Evolutionary conservation across 2,888 invertebrate species (phyloP), one percentile per base, ranked within the genome.

Genomic region (Hirtodrosophila histrioides): DNA sequence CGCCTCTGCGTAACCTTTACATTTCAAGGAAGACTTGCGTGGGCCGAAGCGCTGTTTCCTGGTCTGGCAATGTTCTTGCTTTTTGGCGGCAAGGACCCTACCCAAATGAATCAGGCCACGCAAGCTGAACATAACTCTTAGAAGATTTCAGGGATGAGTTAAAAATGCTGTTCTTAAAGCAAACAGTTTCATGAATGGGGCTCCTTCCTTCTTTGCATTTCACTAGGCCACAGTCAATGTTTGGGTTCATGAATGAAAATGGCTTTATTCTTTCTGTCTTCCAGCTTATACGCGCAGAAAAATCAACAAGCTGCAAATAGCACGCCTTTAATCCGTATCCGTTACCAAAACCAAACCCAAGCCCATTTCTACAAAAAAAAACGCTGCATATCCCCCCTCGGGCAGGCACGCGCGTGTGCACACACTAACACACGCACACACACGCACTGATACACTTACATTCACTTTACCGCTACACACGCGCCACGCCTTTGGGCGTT

Each of bases 241-340:
- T 43, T 44, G 62, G 35, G 35, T 70, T 63, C 39, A 73, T 83
- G 84, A 83, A 82, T 86, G 83, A 76, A 83, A 76, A 67, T 79
- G 77, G 58, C 58, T 61, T 68, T 65, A 67, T 62, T 55, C 57
- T 49, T n/a, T n/a, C 65, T 75, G 55, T 65, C 62, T 55, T 44
- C 50, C 63, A 75, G 79, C 72, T 82, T 75, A 76, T 80, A 79
- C 77, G 68, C 78, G 67, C 69, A 69, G 78, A 60, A 82, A 86
- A 86, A 72, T 80, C 86, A 82, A 86, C 82, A 86, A 84, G 84
- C 82, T 56, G 67, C 70, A 69, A 86, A 76, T 62, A 64, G 62
- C 51, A 39, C 56, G 55, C 45, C 33, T 29, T 72, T 46, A 46
- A 45, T 11, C 50, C 45, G 45, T 55, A 49, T 48, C 57, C 69